Conservation (phyloP, 53 echinoderm and acorn worm species). For the Astropecten irregularis region DNA sequence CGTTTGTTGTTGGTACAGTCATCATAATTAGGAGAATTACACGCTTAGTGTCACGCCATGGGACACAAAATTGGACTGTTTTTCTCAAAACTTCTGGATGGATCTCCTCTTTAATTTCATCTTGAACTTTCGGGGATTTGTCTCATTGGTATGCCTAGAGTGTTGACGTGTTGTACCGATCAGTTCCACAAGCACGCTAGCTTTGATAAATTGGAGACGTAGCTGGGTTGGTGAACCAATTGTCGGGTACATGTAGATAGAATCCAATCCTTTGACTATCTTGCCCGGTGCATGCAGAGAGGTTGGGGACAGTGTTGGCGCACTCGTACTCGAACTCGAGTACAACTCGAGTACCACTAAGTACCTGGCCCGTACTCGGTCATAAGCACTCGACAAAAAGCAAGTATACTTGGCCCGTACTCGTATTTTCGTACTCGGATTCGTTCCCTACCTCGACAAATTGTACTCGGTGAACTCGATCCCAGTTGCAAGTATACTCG, state of each 20-base stretch:
- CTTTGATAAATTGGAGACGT: neutral
- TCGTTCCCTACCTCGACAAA: no score
- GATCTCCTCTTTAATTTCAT: constrained; percentile 1
- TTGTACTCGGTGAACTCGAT: no score
- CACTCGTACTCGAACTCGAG: no score
- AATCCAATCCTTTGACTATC: constrained; percentile 3
- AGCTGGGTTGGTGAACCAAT: constrained; percentile 7
- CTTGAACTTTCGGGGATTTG: neutral
- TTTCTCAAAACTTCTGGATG: neutral
- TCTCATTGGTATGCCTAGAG: neutral
- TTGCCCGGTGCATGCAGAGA: no score
- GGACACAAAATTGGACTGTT: neutral
- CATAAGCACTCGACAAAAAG: no score
- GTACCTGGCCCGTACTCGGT: no score
- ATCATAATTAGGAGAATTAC: neutral
- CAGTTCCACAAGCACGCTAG: neutral
- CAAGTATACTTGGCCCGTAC: no score
- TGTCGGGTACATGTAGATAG: neutral
- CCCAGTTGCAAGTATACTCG: no score
- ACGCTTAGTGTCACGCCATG: neutral
- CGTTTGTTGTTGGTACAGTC: neutral
- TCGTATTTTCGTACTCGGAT: no score
- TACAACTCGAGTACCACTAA: no score
- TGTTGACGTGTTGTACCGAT: neutral
- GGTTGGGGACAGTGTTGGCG: no score